These are phyloP conservation scores for Tupiocoris notatus DNA, from an alignment of 2,888 invertebrate species.

Conservation along the genomic window DNA sequence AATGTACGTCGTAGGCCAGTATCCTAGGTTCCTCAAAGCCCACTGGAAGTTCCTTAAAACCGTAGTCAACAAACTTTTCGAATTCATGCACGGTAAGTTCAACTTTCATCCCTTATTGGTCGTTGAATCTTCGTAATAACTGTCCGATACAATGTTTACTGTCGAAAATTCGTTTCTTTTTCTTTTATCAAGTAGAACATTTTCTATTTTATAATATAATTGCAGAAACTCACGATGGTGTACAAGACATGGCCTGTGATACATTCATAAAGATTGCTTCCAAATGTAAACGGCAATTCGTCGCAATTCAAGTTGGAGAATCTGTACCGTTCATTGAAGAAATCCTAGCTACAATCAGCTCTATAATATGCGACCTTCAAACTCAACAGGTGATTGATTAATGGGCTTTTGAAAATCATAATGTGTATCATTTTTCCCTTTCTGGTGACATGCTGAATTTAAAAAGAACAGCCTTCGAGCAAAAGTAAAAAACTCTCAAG, in stretches of 20 bases:
- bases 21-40: slow-evolving; percentile 95
- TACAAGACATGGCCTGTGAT: slow-evolving; percentile 99
- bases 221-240: slow-evolving; percentile 96
- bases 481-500: no score
- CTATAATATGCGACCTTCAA: slow-evolving; percentile 98
- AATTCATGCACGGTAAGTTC: slow-evolving; percentile 89
- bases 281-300: slow-evolving; percentile 97
- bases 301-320: slow-evolving; percentile 93
- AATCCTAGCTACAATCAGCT: slow-evolving; percentile 91
- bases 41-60: slow-evolving; percentile 99
- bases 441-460: no score
- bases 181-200: no score
- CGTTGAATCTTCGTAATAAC: no score
- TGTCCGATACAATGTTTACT: no score
- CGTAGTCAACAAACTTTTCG: slow-evolving; percentile 98
- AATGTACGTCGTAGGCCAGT: slow-evolving; percentile 99
- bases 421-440: no score
- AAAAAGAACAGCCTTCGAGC: no score
- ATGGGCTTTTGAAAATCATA: no score
- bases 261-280: slow-evolving; percentile 99
- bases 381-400: slow-evolving; percentile 89
- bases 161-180: no score
- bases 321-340: slow-evolving; percentile 98
- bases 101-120: neutral
- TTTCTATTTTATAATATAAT: no score